These are phyloP conservation scores for Crenichthys baileyi DNA, from an alignment of 2,797 vertebrate genomes.

Conservation along the genomic window DNA sequence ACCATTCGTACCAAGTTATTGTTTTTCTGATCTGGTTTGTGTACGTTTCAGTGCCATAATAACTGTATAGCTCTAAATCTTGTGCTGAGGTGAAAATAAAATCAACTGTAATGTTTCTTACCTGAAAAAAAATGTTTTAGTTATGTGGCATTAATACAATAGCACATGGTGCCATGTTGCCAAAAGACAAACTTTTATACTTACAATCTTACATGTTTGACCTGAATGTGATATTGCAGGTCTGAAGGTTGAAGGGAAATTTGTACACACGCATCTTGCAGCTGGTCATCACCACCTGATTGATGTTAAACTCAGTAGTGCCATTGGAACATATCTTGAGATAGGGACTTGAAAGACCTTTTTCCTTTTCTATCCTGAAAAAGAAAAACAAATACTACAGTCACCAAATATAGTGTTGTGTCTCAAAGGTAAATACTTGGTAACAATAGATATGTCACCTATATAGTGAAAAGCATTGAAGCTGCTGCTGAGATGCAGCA, in stretches of 20 bases:
- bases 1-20: conserved; percentile 67
- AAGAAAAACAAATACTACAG: not conserved
- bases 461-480: too few relatives aligned
- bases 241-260: conserved; percentile 71
- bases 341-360: conserved; percentile 40
- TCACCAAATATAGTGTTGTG: not conserved
- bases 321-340: conserved; percentile 29
- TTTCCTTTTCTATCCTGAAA: conserved; percentile 60
- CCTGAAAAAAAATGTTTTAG: not conserved
- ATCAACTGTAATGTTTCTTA: not conserved
- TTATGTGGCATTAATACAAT: not conserved
- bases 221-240: conserved; percentile 62
- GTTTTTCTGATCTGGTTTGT: not conserved
- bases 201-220: conserved; percentile 31
- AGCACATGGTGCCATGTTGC: conserved; percentile 9
- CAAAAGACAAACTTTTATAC: conserved; percentile 32
- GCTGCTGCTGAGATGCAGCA: too few relatives aligned
- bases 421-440: not conserved
- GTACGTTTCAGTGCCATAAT: not conserved
- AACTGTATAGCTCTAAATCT: conserved; percentile 11
- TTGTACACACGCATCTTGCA: conserved; percentile 64
- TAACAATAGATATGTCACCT: not conserved
- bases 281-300: conserved; percentile 56
- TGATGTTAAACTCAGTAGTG: conserved; percentile 9
- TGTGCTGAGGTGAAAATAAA: not conserved